phyloP scores from a whole-genome alignment of 2,113 vertebrate genomes.

The Eclectus roratus region DNA sequence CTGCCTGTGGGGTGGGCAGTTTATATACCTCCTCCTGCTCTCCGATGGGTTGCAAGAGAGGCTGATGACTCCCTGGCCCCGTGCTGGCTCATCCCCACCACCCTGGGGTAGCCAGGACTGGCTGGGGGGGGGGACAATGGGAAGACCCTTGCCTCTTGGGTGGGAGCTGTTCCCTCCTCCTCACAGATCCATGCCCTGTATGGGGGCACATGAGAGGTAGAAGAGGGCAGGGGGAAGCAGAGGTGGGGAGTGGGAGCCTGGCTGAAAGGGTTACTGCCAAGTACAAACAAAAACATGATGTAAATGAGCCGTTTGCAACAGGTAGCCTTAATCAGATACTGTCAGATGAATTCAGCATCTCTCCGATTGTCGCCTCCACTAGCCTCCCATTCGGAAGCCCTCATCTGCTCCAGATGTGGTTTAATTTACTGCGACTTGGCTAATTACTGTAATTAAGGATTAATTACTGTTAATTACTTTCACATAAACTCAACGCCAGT shows the following conservation, averaged over 20 bases:
- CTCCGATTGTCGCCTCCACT: constrained; percentile 80
- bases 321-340: constrained; percentile 85
- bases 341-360: constrained; percentile 82
- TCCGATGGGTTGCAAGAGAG: not conserved
- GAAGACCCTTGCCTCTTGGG: not conserved
- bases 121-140: fast-evolving
- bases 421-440: constrained; percentile 99
- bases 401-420: constrained; percentile 98
- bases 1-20: not conserved
- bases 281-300: constrained; percentile 77
- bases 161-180: not conserved
- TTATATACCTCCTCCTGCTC: not conserved
- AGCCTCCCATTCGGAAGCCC: constrained; percentile 83
- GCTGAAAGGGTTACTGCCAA: constrained; percentile 69
- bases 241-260: constrained; percentile 9
- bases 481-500: constrained; percentile 99
- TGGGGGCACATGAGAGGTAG: not conserved
- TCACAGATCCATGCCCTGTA: not conserved
- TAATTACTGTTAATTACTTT: constrained; percentile 99
- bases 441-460: constrained; percentile 99
- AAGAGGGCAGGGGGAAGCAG: not conserved
- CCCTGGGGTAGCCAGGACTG: not conserved
- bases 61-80: fast-evolving
- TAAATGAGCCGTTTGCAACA: constrained; percentile 78
- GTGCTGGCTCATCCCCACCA: not conserved